Percentiles rank a stretch among this genome's conserved stretches.
Conservation (phyloP, 2,797 vertebrate genomes). For the Pangasius sanitwongsei region DNA sequence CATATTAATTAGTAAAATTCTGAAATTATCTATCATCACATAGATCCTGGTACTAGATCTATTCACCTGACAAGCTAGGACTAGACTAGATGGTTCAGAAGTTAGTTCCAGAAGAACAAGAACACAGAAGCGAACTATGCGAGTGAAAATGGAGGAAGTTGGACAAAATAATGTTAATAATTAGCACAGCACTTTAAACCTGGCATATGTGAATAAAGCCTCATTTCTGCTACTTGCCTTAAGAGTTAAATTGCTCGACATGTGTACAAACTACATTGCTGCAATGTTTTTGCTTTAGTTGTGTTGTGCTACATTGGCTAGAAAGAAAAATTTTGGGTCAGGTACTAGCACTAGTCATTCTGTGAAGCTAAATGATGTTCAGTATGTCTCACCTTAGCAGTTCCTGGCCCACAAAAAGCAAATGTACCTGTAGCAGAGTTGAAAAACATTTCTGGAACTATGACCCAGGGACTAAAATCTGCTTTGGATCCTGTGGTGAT, state of each 20-base stretch:
- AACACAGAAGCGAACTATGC: not conserved
- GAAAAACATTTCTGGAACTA: not conserved
- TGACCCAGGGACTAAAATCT: not conserved
- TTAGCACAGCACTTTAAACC: not conserved
- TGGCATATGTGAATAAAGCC: not conserved
- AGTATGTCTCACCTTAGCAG: not conserved
- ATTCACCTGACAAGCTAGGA: not conserved
- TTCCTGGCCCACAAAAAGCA: not conserved
- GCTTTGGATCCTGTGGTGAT: not conserved
- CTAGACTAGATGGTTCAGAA: not conserved
- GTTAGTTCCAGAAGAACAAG: not conserved
- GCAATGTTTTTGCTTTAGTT: not conserved
- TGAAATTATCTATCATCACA: not conserved
- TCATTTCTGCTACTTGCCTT: not conserved
- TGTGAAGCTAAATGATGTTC: not conserved
- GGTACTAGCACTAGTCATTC: not conserved
- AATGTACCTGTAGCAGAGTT: not conserved
- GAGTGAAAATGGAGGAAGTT: not conserved
- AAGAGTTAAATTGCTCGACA: not conserved
- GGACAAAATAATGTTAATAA: not conserved
- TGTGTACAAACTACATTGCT: not conserved
- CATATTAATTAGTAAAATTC: not conserved
- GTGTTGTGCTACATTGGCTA: not conserved
- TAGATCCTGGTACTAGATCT: not conserved
- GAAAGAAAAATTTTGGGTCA: not conserved